Conservation (phyloP, 2,888 invertebrate genomes). For the Lydus trimaculatus region DNA sequence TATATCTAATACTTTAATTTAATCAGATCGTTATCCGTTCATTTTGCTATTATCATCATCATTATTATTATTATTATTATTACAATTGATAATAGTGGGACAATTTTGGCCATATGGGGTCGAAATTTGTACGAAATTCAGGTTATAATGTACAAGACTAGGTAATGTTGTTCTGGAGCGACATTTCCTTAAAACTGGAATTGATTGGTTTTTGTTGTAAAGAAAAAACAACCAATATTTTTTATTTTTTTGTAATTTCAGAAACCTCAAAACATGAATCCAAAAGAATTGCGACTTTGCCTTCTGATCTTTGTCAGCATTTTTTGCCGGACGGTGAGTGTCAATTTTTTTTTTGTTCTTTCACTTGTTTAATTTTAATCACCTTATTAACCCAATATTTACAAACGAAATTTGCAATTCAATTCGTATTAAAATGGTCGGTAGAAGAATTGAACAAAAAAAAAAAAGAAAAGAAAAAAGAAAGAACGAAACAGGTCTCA, state of each 20-base stretch:
- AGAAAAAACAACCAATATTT: too few relatives aligned
- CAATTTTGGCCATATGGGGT: not conserved
- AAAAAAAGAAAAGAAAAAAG: not conserved
- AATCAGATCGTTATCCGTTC: not conserved
- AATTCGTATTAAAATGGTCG: not conserved
- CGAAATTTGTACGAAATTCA: not conserved
- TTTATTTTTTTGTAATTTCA: slow-evolving; percentile 40
- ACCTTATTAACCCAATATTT: not conserved
- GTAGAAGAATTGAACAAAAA: not conserved
- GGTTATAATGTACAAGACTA: not conserved
- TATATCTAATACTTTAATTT: not conserved
- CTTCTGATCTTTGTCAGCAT: slow-evolving; percentile 61
- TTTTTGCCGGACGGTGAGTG: slow-evolving; percentile 63
- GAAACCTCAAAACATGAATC: slow-evolving; percentile 28
- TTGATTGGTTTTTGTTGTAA: too few relatives aligned
- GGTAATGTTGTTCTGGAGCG: not conserved
- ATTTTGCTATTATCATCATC: not conserved
- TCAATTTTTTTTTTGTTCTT: slow-evolving; percentile 1
- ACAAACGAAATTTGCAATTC: not conserved
- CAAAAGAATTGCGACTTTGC: slow-evolving; percentile 62
- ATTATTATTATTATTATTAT: not conserved
- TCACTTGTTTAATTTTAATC: not conserved
- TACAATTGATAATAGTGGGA: not conserved
- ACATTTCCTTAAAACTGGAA: not conserved
- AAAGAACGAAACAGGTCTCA: not conserved